These are phyloP conservation scores for Eupithecia tripunctaria DNA, from an alignment of 2,888 invertebrate genomes.

Conservation along the genomic window DNA sequence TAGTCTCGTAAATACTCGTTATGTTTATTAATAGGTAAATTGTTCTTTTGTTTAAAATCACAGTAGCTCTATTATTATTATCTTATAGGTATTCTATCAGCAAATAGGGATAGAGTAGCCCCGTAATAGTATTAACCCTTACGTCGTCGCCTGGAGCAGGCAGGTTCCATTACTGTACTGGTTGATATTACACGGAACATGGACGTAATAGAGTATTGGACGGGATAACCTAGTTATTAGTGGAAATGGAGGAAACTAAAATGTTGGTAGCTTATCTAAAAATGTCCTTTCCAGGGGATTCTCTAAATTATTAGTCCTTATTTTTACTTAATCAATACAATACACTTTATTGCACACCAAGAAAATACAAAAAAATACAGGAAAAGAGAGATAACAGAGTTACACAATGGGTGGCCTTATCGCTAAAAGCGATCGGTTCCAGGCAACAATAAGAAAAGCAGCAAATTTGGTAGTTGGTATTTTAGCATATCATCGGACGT, in stretches of 20 bases:
- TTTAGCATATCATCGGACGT: neutral
- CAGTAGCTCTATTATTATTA: neutral
- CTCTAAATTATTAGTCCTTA: too few relatives aligned
- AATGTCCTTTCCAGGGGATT: too few relatives aligned
- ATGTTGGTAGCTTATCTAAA: neutral
- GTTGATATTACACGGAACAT: neutral
- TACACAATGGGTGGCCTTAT: too few relatives aligned
- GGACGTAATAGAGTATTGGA: constrained; percentile 3
- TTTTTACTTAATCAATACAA: too few relatives aligned
- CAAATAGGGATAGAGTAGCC: constrained; percentile 8
- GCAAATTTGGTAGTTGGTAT: neutral
- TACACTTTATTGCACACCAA: too few relatives aligned
- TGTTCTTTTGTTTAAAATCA: too few relatives aligned
- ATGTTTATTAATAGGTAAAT: too few relatives aligned
- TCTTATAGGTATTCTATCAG: constrained; percentile 9
- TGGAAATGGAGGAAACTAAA: neutral
- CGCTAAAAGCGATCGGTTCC: too few relatives aligned
- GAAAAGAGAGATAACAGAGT: too few relatives aligned
- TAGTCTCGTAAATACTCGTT: too few relatives aligned
- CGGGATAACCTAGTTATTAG: constrained; percentile 7
- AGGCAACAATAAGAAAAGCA: neutral
- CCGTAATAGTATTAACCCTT: constrained; percentile 22
- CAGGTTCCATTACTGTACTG: constrained; percentile 14
- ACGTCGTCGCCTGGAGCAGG: neutral
- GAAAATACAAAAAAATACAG: too few relatives aligned